These are phyloP conservation scores for Hydractinia echinata DNA, from an alignment of 30 jellyfish, hydroid and myxozoan species.

Conservation along the genomic window DNA sequence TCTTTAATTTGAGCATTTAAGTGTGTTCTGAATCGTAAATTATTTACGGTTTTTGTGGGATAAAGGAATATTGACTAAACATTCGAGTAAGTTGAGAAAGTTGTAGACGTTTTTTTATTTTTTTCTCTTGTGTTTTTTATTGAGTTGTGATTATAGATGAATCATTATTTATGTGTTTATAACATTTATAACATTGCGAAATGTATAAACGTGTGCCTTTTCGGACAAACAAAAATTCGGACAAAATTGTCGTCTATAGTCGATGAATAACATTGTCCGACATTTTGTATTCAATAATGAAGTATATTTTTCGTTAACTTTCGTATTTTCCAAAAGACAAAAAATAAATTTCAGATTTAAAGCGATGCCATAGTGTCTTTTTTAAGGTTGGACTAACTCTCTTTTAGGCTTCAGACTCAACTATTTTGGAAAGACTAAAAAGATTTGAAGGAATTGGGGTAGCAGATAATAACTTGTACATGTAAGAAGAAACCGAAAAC, in stretches of 20 bases:
- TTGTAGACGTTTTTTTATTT: not conserved
- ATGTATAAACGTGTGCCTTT: too few relatives aligned
- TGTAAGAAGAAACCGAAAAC: not conserved
- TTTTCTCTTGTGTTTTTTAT: not conserved
- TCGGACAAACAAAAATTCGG: too few relatives aligned
- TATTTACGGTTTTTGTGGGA: not conserved
- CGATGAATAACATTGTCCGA: too few relatives aligned
- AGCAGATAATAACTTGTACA: constrained; percentile 27
- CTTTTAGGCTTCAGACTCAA: constrained; percentile 8
- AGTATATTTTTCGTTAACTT: too few relatives aligned
- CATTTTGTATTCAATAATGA: too few relatives aligned
- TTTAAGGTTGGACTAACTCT: not conserved
- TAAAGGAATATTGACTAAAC: not conserved
- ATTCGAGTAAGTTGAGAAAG: not conserved
- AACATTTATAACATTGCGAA: too few relatives aligned
- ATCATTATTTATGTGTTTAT: too few relatives aligned
- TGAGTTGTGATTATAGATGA: too few relatives aligned
- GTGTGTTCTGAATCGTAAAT: not conserved
- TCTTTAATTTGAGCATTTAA: not conserved
- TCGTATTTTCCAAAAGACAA: too few relatives aligned
- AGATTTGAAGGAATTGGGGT: constrained; percentile 31
- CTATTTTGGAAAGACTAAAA: constrained; percentile 1
- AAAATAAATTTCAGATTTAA: too few relatives aligned
- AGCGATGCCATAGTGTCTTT: too few relatives aligned
- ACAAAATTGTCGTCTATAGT: too few relatives aligned